Percentiles rank a stretch among this genome's conserved stretches.
These are phyloP conservation scores for Cliona cf. orientalis DNA, from an alignment of 37 sponge, comb jelly and placozoan species.

Conservation along the genomic window DNA sequence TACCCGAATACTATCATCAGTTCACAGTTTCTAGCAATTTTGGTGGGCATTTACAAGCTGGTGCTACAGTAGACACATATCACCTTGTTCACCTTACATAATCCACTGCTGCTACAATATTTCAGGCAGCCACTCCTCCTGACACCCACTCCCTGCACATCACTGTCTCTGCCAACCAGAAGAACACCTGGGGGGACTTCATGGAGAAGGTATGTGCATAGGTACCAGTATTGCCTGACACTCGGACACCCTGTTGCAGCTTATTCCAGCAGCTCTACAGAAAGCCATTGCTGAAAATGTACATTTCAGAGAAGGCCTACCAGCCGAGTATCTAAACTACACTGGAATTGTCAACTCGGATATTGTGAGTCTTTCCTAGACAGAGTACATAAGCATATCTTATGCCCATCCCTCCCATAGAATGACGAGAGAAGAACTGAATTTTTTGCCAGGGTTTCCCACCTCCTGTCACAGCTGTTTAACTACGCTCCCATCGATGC, in stretches of 20 bases:
- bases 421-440: constrained; percentile 44
- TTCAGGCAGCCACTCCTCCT: constrained; percentile 78
- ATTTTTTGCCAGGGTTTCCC: constrained; percentile 55
- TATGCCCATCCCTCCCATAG: constrained; percentile 5
- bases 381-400: background rate
- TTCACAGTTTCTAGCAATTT: no score
- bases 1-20: no score
- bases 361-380: constrained; percentile 38
- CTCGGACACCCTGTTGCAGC: constrained; percentile 41
- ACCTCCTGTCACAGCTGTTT: constrained; percentile 53
- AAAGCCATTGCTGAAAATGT: constrained; percentile 71
- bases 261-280: constrained; percentile 72
- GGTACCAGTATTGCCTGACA: background rate
- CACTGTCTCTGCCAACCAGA: constrained; percentile 92
- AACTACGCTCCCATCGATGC: constrained; percentile 66
- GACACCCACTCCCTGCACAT: constrained; percentile 93
- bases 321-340: constrained; percentile 70
- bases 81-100: no score
- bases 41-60: no score
- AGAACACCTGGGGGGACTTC: constrained; percentile 91
- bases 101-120: no score
- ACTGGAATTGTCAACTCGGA: constrained; percentile 72
- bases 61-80: no score
- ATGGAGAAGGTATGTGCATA: constrained; percentile 84
- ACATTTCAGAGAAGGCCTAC: constrained; percentile 81